Evolutionary conservation across 2,113 vertebrate species (phyloP).

Genomic region (Malurus elegans): DNA sequence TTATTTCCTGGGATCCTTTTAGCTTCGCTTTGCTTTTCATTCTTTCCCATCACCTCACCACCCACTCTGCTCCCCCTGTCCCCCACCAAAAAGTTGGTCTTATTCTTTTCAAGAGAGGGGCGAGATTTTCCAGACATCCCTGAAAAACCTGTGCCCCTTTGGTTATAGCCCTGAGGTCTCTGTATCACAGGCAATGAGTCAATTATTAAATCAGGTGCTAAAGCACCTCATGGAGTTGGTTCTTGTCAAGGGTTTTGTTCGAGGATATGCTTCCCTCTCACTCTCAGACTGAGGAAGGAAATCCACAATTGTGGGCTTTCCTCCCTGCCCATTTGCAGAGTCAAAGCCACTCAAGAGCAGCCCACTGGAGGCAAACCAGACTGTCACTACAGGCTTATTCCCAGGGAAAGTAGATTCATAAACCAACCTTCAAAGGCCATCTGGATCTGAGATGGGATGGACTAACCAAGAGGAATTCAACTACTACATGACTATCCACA

Average conservation of each 20-base stretch:
- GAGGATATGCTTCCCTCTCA: accelerated
- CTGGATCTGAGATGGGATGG: not conserved
- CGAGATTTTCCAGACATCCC: not conserved
- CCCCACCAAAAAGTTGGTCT: not conserved
- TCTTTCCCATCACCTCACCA: not conserved
- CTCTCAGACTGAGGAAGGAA: not conserved
- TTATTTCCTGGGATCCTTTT: not conserved
- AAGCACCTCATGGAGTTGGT: not conserved
- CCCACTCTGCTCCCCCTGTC: accelerated
- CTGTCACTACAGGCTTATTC: not conserved
- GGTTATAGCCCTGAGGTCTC: not conserved
- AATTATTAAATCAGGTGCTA: not conserved
- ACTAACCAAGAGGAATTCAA: not conserved
- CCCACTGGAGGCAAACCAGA: not conserved
- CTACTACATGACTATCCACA: not conserved
- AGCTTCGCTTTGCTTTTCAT: not conserved
- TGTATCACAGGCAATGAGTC: not conserved
- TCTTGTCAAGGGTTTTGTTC: not conserved
- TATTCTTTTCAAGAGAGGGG: not conserved
- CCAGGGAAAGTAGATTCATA: not conserved
- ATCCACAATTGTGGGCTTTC: not conserved
- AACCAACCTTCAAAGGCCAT: not conserved
- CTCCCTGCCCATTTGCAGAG: accelerated
- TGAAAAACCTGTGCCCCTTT: not conserved
- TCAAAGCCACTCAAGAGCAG: not conserved